A percentile compares a stretch with the other conserved stretches of the same genome.
Evolutionary conservation across 2,888 invertebrate genomes (phyloP).

Genomic region (Eupithecia pulchellata): DNA sequence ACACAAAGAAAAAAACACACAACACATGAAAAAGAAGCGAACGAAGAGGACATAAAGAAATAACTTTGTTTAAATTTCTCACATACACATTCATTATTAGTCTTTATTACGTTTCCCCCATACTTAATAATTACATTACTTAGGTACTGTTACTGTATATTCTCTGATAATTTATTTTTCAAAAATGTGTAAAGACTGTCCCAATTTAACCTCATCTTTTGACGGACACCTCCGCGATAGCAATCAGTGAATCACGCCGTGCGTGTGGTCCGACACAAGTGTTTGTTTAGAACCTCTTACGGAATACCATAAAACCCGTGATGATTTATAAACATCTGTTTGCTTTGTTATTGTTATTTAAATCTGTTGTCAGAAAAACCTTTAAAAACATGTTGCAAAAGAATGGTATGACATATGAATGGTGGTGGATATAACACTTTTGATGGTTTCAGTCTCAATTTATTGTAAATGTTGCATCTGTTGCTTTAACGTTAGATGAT

Average conservation of each 20-base stretch:
- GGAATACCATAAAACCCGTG: slow-evolving; percentile 54
- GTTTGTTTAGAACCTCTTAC: slow-evolving; percentile 57
- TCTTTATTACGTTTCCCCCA: neutral
- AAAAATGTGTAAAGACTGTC: neutral
- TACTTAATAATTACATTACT: too few species aligned
- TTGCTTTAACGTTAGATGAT: neutral
- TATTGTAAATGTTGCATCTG: neutral
- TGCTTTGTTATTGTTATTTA: slow-evolving; percentile 42
- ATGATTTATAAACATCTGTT: slow-evolving; percentile 55
- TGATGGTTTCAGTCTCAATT: neutral
- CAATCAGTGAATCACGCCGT: slow-evolving; percentile 52
- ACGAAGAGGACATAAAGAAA: too few species aligned
- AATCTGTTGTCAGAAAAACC: slow-evolving; percentile 25
- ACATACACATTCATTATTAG: neutral
- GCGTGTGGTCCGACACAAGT: slow-evolving; percentile 64
- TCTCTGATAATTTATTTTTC: neutral
- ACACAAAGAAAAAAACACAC: too few species aligned
- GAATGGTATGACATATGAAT: neutral
- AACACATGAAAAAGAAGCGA: too few species aligned
- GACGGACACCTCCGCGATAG: slow-evolving; percentile 44
- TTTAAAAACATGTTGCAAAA: slow-evolving; percentile 24
- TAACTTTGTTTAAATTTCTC: neutral
- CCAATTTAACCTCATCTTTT: slow-evolving; percentile 16
- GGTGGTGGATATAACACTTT: neutral
- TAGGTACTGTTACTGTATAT: too few species aligned